Conservation (phyloP, 2,113 vertebrate genomes). For the Lepidothrix coronata region DNA sequence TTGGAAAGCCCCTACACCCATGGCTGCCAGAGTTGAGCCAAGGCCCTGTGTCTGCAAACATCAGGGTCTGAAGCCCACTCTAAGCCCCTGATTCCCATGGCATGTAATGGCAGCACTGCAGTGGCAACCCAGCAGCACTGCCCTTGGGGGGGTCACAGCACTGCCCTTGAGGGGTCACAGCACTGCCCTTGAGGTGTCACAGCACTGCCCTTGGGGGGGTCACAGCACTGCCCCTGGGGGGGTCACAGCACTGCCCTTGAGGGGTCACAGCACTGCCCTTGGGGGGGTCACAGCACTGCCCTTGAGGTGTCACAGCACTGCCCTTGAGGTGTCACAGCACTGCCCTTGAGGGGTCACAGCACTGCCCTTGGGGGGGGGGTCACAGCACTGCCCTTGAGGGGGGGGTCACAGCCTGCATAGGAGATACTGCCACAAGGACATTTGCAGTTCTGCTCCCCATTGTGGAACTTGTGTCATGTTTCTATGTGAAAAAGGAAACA, state of each 20-base stretch:
- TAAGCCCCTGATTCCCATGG: background rate
- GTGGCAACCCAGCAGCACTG: background rate
- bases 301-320: background rate
- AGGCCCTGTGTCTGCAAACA: background rate
- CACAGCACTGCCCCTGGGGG: too few relatives aligned
- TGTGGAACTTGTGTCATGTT: accelerated
- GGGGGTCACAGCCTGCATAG: background rate
- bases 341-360: background rate
- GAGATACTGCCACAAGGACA: background rate
- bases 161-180: too few relatives aligned
- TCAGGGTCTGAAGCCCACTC: background rate
- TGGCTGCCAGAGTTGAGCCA: background rate
- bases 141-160: background rate
- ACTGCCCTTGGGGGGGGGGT: background rate
- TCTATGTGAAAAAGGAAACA: background rate
- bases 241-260: too few relatives aligned
- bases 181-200: too few relatives aligned
- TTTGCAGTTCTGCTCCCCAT: background rate
- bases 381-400: too few relatives aligned
- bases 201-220: too few relatives aligned
- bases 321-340: background rate
- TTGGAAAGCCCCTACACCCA: background rate
- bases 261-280: background rate
- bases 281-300: background rate
- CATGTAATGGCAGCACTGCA: background rate